These are phyloP conservation scores for Neomicropteryx cornuta DNA, from an alignment of 1,140 invertebrate genomes.

Conservation along the genomic window DNA sequence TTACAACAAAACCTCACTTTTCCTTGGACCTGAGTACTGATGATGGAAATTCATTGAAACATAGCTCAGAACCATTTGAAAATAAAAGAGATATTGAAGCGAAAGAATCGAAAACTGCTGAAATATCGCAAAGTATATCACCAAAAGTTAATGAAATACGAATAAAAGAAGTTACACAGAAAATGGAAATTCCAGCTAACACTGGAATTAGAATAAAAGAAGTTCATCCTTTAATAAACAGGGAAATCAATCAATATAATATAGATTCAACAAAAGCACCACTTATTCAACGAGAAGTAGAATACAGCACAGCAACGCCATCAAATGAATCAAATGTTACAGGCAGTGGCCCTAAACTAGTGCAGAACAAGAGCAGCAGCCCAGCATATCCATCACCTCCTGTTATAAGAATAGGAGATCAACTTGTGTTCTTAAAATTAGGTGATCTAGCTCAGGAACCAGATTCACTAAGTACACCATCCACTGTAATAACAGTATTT, in stretches of 20 bases:
- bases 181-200: slow-evolving; percentile 32
- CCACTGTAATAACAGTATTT: slow-evolving; percentile 27
- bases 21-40: too few relatives aligned
- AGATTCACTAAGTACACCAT: slow-evolving; percentile 21
- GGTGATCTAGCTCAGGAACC: slow-evolving; percentile 25
- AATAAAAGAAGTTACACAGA: slow-evolving; percentile 37
- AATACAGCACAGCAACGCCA: slow-evolving; percentile 25
- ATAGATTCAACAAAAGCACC: slow-evolving; percentile 33
- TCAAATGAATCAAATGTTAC: slow-evolving; percentile 24
- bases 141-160: too few relatives aligned
- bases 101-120: too few relatives aligned
- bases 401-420: slow-evolving; percentile 28
- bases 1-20: too few relatives aligned
- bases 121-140: too few relatives aligned
- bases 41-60: too few relatives aligned
- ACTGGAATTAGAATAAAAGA: slow-evolving; percentile 37
- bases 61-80: too few relatives aligned
- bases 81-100: too few relatives aligned
- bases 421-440: slow-evolving; percentile 25
- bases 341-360: slow-evolving; percentile 25
- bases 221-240: slow-evolving; percentile 28
- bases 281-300: slow-evolving; percentile 29
- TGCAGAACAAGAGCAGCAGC: slow-evolving; percentile 24
- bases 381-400: slow-evolving; percentile 24
- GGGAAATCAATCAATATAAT: too few relatives aligned